These are phyloP conservation scores for Chloroclystis v-ata DNA, from an alignment of 2,888 invertebrate species.

Conservation along the genomic window DNA sequence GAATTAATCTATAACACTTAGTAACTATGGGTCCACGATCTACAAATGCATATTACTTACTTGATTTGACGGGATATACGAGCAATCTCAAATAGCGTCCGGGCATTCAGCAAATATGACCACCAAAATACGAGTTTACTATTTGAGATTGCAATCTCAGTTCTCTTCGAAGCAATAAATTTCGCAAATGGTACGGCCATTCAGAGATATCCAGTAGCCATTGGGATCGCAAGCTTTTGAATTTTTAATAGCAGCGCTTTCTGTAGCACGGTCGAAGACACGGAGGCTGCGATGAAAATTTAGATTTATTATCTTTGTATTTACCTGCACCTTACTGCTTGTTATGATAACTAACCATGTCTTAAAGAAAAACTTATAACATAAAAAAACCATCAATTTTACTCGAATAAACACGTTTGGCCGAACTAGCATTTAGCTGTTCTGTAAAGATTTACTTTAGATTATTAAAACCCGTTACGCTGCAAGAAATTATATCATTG, in stretches of 20 bases:
- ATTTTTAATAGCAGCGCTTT: slow-evolving; percentile 3
- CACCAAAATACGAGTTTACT: slow-evolving; percentile 21
- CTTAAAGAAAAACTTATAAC: too few relatives aligned
- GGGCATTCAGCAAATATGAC: slow-evolving; percentile 5
- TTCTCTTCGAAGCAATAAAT: slow-evolving; percentile 39
- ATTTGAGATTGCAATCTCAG: slow-evolving; percentile 26
- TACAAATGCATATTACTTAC: too few relatives aligned
- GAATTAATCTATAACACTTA: too few relatives aligned
- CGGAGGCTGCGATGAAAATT: slow-evolving; percentile 7
- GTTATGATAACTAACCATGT: too few relatives aligned
- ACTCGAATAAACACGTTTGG: too few relatives aligned
- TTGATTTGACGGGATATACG: not conserved
- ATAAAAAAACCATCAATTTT: too few relatives aligned
- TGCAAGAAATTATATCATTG: too few relatives aligned
- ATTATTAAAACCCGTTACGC: too few relatives aligned
- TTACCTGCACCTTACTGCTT: not conserved
- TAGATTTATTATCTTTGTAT: slow-evolving; percentile 1
- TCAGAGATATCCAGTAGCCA: slow-evolving; percentile 29
- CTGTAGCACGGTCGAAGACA: slow-evolving; percentile 2
- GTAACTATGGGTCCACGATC: too few relatives aligned
- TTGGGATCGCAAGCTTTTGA: slow-evolving; percentile 4
- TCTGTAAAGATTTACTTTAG: too few relatives aligned
- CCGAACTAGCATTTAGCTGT: too few relatives aligned
- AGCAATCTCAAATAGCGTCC: not conserved
- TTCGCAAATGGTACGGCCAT: slow-evolving; percentile 36